These are phyloP conservation scores for Drusus annulatus DNA, from an alignment of 1,140 invertebrate genomes.

Conservation along the genomic window DNA sequence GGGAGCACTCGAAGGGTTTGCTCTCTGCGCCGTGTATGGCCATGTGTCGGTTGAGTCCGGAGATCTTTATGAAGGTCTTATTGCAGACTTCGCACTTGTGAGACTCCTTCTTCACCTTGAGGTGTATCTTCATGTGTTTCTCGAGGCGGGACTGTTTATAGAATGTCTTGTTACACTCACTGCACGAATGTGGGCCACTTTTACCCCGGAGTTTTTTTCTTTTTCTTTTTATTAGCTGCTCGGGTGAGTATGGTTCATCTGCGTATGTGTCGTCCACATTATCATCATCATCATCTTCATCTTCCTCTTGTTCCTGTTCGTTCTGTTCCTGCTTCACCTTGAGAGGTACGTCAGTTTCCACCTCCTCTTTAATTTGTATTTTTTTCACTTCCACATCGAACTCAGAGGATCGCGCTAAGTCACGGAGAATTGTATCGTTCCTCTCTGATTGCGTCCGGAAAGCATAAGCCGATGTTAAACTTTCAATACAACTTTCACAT, in stretches of 20 bases:
- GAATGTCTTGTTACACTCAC: constrained; percentile 56
- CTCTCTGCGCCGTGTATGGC: constrained; percentile 60
- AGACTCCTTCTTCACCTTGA: constrained; percentile 61
- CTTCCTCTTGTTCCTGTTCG: constrained; percentile 13
- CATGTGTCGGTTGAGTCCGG: constrained; percentile 62
- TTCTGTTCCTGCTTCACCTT: constrained; percentile 53
- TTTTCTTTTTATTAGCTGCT: constrained; percentile 38
- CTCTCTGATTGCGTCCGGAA: constrained; percentile 64
- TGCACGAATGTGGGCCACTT: constrained; percentile 49
- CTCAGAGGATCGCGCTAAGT: constrained; percentile 54
- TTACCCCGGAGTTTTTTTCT: constrained; percentile 39
- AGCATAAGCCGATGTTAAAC: constrained; percentile 62
- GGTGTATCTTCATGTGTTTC: constrained; percentile 53
- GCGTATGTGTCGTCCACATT: constrained; percentile 27
- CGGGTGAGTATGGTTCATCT: constrained; percentile 35
- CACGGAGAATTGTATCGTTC: constrained; percentile 62
- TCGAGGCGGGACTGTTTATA: constrained; percentile 56
- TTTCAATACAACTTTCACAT: constrained; percentile 64
- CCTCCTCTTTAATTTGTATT: constrained; percentile 54
- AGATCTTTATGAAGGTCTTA: constrained; percentile 62
- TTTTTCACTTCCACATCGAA: background rate
- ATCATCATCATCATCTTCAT: constrained; percentile 49
- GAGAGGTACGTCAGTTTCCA: constrained; percentile 25
- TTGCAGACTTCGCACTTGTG: constrained; percentile 61
- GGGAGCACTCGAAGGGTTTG: constrained; percentile 56